Evolutionary conservation across 2,797 vertebrate species (phyloP), one percentile per base, ranked within the genome.

Genomic region (Smutsia gigantea): DNA sequence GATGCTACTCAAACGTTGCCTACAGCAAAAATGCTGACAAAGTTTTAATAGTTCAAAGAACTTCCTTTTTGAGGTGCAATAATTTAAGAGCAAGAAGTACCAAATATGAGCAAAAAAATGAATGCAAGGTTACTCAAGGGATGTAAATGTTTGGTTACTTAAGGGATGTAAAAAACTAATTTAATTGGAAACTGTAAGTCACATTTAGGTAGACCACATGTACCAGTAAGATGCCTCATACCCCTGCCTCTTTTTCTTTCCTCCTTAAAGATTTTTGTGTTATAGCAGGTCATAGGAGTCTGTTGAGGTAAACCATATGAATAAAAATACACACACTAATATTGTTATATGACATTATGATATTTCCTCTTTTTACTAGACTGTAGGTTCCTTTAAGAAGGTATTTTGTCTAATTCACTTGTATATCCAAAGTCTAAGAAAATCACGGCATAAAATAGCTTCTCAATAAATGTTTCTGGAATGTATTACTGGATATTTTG

Each of bases 381-480:
- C 84, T 27, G 0, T 77, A 93, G 19, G 18, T 4, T 46, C 17
- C 14, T 18, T 72, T 34, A 72, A 5, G 21, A n/a, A 57, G 4
- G 10, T 34, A 92, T 82, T 91, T 75, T 55, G 17, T 82, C 13
- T 69, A 82, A 61, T 23, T 71, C 10, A 13, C 2, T 74, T 53
- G 13, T 46, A 66, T 85, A 74, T 55, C 27, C 11, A 78, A 86
- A 59, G 25, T 53, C 42, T 87, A 57, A 95, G 95, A 66, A 9
- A 69, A n/a, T 49, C n/a, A 72, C 64, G 64, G 14, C 46, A 82
- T 64, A 90, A 79, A 90, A 77, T 55, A 92, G 37, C 51, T 74
- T 72, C 18, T 55, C 59, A 61, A 42, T 87, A 93, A 87, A 74
- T 88, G 5, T n/a, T 85, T 93, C 39, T 93, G 49, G 39, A 90